Conservation (phyloP, 2,797 vertebrate species). For the Periophthalmus magnuspinnatus region DNA sequence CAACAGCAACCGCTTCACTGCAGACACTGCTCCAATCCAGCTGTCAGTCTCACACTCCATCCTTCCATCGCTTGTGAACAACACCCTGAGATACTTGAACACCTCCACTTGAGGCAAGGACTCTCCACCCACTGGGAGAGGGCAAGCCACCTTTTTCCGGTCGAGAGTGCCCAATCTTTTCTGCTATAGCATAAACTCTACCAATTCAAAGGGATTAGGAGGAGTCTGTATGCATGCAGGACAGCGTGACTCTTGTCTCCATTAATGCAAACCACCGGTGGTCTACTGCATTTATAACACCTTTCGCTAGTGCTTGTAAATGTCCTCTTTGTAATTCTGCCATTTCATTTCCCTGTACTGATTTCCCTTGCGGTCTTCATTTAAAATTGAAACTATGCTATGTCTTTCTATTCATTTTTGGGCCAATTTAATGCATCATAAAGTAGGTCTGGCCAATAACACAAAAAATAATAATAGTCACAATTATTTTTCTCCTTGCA, state of each 20-base stretch:
- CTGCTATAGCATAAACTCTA: slow-evolving; percentile 28
- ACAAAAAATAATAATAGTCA: too few relatives aligned
- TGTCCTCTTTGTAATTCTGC: slow-evolving; percentile 51
- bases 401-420: slow-evolving; percentile 41
- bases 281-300: too few relatives aligned
- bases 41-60: too few relatives aligned
- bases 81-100: too few relatives aligned
- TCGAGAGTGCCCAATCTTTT: slow-evolving; percentile 5
- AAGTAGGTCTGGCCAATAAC: background rate
- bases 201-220: slow-evolving; percentile 34
- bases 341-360: slow-evolving; percentile 47
- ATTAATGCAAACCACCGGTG: background rate
- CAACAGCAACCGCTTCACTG: too few relatives aligned
- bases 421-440: slow-evolving; percentile 30
- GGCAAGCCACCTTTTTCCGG: too few relatives aligned
- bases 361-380: slow-evolving; percentile 57
- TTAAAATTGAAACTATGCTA: slow-evolving; percentile 42
- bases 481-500: too few relatives aligned
- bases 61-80: too few relatives aligned
- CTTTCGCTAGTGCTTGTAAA: slow-evolving; percentile 60
- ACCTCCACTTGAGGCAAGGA: too few relatives aligned
- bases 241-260: slow-evolving; percentile 29
- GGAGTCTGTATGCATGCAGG: slow-evolving; percentile 46
- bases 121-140: too few relatives aligned
- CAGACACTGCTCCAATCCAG: too few relatives aligned